phyloP scores from a whole-genome alignment of 1,140 invertebrate species.

The Aphaenogaster floridana region DNA sequence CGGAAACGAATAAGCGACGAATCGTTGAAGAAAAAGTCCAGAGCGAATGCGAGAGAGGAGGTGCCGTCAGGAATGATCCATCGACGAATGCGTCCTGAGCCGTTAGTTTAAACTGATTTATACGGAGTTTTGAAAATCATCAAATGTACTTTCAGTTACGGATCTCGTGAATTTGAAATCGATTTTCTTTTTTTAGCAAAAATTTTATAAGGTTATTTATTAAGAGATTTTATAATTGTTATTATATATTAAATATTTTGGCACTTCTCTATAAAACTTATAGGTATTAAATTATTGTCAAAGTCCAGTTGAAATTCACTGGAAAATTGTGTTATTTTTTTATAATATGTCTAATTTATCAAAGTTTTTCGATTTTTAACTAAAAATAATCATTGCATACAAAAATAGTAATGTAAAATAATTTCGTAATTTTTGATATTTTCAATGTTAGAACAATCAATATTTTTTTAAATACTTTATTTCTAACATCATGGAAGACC shows the following conservation, averaged over 20 bases:
- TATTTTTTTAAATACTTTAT: neutral
- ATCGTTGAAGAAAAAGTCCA: conserved; percentile 16
- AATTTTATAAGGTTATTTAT: neutral
- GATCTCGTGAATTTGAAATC: neutral
- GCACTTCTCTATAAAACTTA: neutral
- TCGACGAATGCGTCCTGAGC: conserved; percentile 3
- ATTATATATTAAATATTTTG: neutral
- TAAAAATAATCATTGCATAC: neutral
- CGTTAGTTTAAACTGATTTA: conserved; percentile 25
- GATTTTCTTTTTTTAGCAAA: neutral
- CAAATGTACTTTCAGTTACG: conserved; percentile 5
- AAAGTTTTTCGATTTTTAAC: neutral
- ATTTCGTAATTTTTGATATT: neutral
- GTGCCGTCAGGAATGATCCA: conserved; percentile 32
- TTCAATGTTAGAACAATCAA: neutral
- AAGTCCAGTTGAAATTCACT: neutral
- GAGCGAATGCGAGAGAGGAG: conserved; percentile 17
- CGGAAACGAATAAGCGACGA: conserved; percentile 43
- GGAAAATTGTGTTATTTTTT: neutral
- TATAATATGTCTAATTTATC: neutral
- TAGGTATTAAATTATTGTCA: neutral
- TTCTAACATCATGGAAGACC: neutral
- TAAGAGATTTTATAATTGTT: neutral
- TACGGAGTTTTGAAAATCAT: neutral
- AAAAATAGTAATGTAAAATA: neutral